Percentiles rank a stretch among this genome's conserved stretches.
Evolutionary conservation across 1,140 invertebrate species (phyloP).

Genomic region (Streblospio benedicti): DNA sequence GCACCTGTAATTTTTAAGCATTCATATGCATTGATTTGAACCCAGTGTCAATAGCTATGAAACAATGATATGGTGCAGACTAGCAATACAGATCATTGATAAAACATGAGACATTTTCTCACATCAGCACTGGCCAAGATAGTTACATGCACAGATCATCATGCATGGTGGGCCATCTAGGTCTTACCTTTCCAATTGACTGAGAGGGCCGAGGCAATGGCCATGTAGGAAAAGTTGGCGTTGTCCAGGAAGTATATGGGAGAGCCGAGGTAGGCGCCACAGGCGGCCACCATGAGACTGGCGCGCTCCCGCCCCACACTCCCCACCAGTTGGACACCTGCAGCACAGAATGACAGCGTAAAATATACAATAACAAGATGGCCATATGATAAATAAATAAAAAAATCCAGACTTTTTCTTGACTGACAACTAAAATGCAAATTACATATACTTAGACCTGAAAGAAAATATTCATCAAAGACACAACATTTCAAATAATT

Average conservation of each 20-base stretch:
- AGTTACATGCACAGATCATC: background rate
- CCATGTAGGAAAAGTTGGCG: conserved; percentile 19
- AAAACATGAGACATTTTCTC: no score
- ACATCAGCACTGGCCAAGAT: background rate
- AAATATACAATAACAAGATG: conserved; percentile 10
- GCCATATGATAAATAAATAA: no score
- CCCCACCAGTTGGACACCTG: conserved; percentile 79
- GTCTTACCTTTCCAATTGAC: conserved; percentile 29
- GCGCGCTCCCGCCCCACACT: conserved; percentile 74
- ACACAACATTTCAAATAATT: no score
- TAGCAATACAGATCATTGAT: no score
- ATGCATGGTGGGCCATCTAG: conserved; percentile 20
- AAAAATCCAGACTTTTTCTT: no score
- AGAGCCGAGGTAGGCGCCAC: conserved; percentile 57
- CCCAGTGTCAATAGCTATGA: no score
- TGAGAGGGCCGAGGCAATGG: conserved; percentile 25
- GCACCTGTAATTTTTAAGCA: no score
- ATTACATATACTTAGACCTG: no score
- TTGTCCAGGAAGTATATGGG: conserved; percentile 58
- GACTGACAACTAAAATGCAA: no score
- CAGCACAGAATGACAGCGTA: conserved; percentile 25
- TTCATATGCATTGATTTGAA: no score
- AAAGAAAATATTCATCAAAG: no score
- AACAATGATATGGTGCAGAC: no score
- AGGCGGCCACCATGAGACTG: conserved; percentile 56